phyloP scores from a whole-genome alignment of 2,888 invertebrate species.

The Microctonus brassicae region DNA sequence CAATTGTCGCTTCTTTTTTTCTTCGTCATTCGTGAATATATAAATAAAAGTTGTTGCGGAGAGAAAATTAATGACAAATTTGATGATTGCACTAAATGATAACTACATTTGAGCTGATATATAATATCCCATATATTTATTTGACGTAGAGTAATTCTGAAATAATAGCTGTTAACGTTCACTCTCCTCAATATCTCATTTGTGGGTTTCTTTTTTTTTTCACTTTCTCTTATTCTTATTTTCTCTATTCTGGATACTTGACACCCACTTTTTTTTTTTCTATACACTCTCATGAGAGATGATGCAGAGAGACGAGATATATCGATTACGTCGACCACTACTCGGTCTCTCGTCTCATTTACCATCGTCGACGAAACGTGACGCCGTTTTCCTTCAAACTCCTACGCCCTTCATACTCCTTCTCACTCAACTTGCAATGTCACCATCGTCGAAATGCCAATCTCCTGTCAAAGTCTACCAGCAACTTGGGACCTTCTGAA shows the following conservation, averaged over 20 bases:
- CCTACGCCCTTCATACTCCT: background rate
- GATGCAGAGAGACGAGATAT: constrained; percentile 8
- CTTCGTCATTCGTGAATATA: background rate
- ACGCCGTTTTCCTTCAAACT: constrained; percentile 12
- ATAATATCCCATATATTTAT: too few species aligned
- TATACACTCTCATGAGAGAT: background rate
- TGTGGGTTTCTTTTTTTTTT: too few species aligned
- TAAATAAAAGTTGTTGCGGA: too few species aligned
- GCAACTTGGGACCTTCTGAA: background rate
- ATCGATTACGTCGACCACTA: constrained; percentile 22
- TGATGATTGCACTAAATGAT: background rate
- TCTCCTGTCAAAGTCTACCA: constrained; percentile 19
- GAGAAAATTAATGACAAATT: background rate
- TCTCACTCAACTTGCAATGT: constrained; percentile 1
- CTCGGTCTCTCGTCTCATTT: constrained; percentile 20
- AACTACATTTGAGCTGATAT: background rate
- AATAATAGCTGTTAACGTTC: background rate
- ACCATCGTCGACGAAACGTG: constrained; percentile 19
- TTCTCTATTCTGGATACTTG: constrained; percentile 19
- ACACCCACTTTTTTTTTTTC: constrained; percentile 2
- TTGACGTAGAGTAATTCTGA: background rate
- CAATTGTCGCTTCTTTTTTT: background rate
- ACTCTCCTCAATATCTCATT: too few species aligned
- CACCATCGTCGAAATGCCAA: background rate
- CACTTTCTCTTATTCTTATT: background rate